Evolutionary conservation across 2,797 vertebrate genomes (phyloP).

Genomic region (Ibycter americanus): DNA sequence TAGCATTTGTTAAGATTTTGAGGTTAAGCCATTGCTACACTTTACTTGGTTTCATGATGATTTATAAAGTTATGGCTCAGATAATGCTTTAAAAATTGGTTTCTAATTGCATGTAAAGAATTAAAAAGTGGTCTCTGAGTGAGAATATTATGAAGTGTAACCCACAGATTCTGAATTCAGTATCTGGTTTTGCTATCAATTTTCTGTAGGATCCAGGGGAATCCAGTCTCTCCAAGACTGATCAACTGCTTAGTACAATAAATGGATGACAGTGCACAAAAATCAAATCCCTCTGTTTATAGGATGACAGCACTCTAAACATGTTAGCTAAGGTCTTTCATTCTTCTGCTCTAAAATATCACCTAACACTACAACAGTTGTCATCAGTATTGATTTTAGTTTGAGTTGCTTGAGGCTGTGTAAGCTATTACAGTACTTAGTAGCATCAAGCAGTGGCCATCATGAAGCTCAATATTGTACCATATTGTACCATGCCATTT

Average conservation of each 20-base stretch:
- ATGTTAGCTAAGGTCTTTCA: background rate
- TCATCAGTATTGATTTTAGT: background rate
- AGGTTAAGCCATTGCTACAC: background rate
- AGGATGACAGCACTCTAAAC: background rate
- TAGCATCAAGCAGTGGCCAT: background rate
- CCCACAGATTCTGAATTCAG: background rate
- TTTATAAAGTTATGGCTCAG: background rate
- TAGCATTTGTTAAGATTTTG: constrained; percentile 17
- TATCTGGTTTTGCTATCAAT: background rate
- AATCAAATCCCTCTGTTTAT: background rate
- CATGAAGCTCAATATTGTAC: background rate
- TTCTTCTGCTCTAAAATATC: background rate
- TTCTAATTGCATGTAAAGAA: background rate
- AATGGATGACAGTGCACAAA: background rate
- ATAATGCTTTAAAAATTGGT: constrained; percentile 6
- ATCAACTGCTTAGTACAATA: background rate
- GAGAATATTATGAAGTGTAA: background rate
- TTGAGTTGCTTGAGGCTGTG: background rate
- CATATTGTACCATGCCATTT: background rate
- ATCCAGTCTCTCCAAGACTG: background rate
- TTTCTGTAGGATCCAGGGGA: background rate
- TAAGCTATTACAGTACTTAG: background rate
- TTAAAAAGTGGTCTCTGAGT: background rate
- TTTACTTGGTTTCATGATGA: background rate
- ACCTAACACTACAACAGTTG: background rate